Percentiles rank a stretch among this genome's conserved stretches.
Conservation (phyloP, 53 echinoderm and acorn worm genomes). For the Mesocentrotus franciscanus region DNA sequence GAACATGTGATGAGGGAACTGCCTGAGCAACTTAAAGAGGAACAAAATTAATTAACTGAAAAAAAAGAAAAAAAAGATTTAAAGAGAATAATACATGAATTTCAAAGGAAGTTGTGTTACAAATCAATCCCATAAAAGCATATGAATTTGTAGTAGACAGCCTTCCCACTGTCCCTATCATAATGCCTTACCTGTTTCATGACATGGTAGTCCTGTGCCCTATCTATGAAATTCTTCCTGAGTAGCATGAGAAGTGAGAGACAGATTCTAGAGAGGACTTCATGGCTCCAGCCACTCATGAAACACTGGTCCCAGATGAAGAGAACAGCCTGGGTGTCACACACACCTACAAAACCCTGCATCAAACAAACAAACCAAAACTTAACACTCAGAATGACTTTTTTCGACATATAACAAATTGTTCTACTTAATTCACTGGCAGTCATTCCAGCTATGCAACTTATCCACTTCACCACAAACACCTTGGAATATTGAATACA, state of each 20-base stretch:
- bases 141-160: no score
- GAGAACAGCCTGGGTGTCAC: constrained; percentile 76
- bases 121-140: no score
- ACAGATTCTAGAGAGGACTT: constrained; percentile 73
- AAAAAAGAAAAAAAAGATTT: neutral
- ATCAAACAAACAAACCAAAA: neutral
- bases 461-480: no score
- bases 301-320: constrained; percentile 88
- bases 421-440: no score
- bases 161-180: no score
- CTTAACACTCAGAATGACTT: no score
- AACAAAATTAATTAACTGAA: neutral
- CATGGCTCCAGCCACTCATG: constrained; percentile 70
- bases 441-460: no score
- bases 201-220: constrained; percentile 80
- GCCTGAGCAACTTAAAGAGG: neutral
- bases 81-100: neutral
- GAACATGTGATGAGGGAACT: neutral
- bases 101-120: no score
- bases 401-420: no score
- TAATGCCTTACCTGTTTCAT: constrained; percentile 78
- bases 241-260: constrained; percentile 74
- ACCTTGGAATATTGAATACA: no score
- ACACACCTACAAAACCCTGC: constrained; percentile 87
- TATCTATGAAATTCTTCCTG: constrained; percentile 69